Conservation (phyloP, 2,888 invertebrate species). For the Brassicogethes aeneus region DNA sequence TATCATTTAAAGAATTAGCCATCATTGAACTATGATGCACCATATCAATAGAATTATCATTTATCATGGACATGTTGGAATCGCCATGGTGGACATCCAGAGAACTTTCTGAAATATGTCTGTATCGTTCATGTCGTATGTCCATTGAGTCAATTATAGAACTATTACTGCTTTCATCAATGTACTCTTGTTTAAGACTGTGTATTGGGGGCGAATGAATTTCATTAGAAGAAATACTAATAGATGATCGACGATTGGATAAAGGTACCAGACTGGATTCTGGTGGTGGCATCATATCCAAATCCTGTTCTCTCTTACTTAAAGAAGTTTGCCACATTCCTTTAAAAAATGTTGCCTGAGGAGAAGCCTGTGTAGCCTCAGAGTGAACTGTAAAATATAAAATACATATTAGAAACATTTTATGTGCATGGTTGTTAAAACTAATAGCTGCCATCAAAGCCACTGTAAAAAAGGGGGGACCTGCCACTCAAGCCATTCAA, state of each 20-base stretch:
- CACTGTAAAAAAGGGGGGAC: conserved; percentile 39
- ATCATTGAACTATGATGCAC: conserved; percentile 28
- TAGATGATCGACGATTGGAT: conserved; percentile 51
- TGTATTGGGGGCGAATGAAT: conserved; percentile 46
- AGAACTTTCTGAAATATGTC: conserved; percentile 39
- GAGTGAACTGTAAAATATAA: conserved; percentile 37
- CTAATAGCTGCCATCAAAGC: conserved; percentile 38
- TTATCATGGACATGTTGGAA: conserved; percentile 40
- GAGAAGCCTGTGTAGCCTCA: conserved; percentile 24
- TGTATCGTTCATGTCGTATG: conserved; percentile 29
- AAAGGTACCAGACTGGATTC: conserved; percentile 52
- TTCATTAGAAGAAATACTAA: conserved; percentile 48
- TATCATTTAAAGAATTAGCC: conserved; percentile 29
- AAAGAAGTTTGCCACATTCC: conserved; percentile 25
- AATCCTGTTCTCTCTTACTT: conserved; percentile 46
- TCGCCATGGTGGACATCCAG: conserved; percentile 40
- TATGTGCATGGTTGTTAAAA: conserved; percentile 22
- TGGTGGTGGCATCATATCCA: conserved; percentile 63
- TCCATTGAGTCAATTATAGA: conserved; percentile 42
- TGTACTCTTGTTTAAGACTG: conserved; percentile 54
- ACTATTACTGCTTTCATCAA: conserved; percentile 66
- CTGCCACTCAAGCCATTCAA: conserved; percentile 41
- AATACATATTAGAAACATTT: conserved; percentile 29
- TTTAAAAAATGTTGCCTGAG: conserved; percentile 13
- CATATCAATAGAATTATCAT: conserved; percentile 45